A percentile compares a stretch with the other conserved stretches of the same genome.
These are phyloP conservation scores for Dusona sp. DNA, from an alignment of 2,888 invertebrate genomes.

Conservation along the genomic window DNA sequence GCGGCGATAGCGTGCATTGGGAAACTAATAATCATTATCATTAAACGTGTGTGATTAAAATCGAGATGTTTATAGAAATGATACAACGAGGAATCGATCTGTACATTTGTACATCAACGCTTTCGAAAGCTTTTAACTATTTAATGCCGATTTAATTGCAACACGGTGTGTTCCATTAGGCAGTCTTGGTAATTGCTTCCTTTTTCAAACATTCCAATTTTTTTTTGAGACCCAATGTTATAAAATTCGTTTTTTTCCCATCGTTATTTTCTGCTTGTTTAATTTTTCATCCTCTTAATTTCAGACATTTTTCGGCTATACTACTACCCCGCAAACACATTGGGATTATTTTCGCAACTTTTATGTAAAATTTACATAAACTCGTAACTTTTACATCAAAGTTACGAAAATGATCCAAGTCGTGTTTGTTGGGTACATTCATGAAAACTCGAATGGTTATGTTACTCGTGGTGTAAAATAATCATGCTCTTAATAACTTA, in stretches of 20 bases:
- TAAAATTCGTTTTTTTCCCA: background rate
- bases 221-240: background rate
- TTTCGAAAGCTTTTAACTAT: background rate
- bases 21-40: conserved; percentile 27
- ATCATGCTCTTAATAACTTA: background rate
- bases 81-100: conserved; percentile 15
- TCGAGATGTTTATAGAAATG: background rate
- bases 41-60: conserved; percentile 2
- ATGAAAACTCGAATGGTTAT: background rate
- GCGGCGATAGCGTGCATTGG: background rate
- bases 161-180: conserved; percentile 1
- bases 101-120: background rate
- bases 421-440: too few species aligned
- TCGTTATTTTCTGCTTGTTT: background rate
- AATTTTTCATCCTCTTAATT: too few species aligned
- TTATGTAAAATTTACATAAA: too few species aligned
- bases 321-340: too few species aligned
- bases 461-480: background rate
- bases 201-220: background rate
- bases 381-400: too few species aligned
- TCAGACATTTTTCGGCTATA: too few species aligned
- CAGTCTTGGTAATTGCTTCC: background rate
- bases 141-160: background rate
- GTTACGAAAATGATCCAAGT: too few species aligned
- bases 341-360: too few species aligned